Percentiles rank a stretch among this genome's conserved stretches.
phyloP scores from a whole-genome alignment of 2,888 invertebrate species.

The Pollenia angustigena region DNA sequence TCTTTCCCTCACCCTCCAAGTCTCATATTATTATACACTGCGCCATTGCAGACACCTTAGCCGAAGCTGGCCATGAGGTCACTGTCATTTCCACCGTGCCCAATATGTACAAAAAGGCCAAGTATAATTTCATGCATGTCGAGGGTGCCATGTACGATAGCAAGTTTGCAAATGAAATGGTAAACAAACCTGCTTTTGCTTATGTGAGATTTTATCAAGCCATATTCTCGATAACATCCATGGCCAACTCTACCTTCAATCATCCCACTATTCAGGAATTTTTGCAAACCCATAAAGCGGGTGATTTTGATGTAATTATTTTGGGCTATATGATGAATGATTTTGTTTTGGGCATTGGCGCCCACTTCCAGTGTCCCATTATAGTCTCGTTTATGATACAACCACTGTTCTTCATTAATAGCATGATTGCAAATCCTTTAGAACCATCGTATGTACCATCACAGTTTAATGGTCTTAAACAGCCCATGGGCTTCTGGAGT shows the following conservation, averaged over 20 bases:
- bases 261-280: conserved; percentile 73
- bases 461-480: conserved; percentile 64
- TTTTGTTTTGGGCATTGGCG: conserved; percentile 80
- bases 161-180: conserved; percentile 62
- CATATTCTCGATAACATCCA: conserved; percentile 24
- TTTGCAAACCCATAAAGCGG: conserved; percentile 70
- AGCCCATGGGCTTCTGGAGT: conserved; percentile 74
- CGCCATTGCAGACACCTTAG: conserved; percentile 78
- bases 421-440: conserved; percentile 77
- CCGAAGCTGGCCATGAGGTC: conserved; percentile 80
- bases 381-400: conserved; percentile 77
- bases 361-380: conserved; percentile 80
- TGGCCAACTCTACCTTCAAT: conserved; percentile 76
- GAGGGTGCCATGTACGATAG: conserved; percentile 65
- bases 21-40: conserved; percentile 81
- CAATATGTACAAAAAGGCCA: conserved; percentile 75
- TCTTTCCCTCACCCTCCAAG: conserved; percentile 79
- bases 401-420: conserved; percentile 73
- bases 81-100: conserved; percentile 78
- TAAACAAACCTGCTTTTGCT: conserved; percentile 73
- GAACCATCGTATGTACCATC: conserved; percentile 78
- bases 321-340: conserved; percentile 80
- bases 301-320: conserved; percentile 79
- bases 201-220: conserved; percentile 69
- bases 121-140: conserved; percentile 74